Base-by-base conservation (phyloP, 2,113 vertebrate species). In the Semnopithecus entellus region DNA sequence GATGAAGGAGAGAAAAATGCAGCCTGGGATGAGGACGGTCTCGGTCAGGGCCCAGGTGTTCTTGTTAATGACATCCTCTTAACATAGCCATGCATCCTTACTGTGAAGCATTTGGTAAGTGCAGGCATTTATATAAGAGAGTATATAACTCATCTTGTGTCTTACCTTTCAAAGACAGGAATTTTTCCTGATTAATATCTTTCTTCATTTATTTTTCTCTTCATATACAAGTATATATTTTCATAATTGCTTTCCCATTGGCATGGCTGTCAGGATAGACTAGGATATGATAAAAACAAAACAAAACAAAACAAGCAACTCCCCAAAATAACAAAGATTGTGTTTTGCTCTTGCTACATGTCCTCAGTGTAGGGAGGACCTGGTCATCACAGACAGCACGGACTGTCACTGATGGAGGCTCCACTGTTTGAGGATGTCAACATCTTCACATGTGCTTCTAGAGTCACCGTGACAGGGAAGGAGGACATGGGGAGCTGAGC, bases 261-360 rank as follows among this genome's bases (percentile, higher is more conserved):
- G 30, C 48, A 14, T 17, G 17, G 25, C 64, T 40, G n/a, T 87
- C 68, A 55, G 86, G 38, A 45, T 1, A 17, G 32, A 27, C 13
- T 1, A 48, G 38, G 81, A 3, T 18, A 2, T 3, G 12, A 27
- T 20, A 20, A 20, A 55, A 55, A 55, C 13, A 50, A 50, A 50
- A 50, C 48, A 50, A n/a, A n/a, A 23, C 4, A 43, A 23, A 55
- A 90, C n/a, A 43, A 91, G 20, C 32, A 66, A 35, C 7, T 18
- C 18, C 61, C 45, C 2, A 1, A 16, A 61, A 30, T 13, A 52
- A 3, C 5, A 6, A 1, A 23, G 10, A 50, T 52, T 10, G 27
- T 7, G 20, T 59, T 22, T 50, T 2, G 0, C n/a, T 73, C 22
- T 40, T 1, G 50, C 64, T 32, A 30, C n/a, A 0, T 5, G n/a